Evolutionary conservation across 2,797 vertebrate species (phyloP).

Genomic region (Takifugu rubripes): DNA sequence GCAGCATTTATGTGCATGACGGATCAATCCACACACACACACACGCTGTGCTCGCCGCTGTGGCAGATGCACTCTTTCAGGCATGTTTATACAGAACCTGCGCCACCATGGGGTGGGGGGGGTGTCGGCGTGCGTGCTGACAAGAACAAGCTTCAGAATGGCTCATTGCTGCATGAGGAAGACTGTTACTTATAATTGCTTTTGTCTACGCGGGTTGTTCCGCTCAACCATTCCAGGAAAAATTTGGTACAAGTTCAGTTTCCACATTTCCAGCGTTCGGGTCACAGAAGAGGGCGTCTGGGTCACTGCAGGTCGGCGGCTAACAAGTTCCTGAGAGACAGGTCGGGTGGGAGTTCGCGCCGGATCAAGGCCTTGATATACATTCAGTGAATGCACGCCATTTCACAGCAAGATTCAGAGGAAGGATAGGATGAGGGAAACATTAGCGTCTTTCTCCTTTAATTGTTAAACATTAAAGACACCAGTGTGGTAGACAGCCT

Average conservation of each 20-base stretch:
- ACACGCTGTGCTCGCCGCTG: neutral
- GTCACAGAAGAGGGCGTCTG: conserved; percentile 36
- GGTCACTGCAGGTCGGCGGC: conserved; percentile 58
- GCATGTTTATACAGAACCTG: neutral
- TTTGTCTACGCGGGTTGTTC: neutral
- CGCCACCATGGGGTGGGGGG: too few species aligned
- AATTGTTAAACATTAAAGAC: too few species aligned
- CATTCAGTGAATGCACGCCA: too few species aligned
- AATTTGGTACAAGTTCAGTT: neutral
- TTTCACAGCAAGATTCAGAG: too few species aligned
- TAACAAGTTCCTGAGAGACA: conserved; percentile 72
- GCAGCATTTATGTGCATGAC: conserved; percentile 24
- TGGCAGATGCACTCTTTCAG: neutral
- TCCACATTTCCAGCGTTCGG: conserved; percentile 30
- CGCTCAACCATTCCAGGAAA: conserved; percentile 13
- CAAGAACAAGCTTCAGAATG: too few species aligned
- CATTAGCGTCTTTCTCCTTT: too few species aligned
- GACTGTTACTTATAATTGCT: too few species aligned
- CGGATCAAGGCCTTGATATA: conserved; percentile 5
- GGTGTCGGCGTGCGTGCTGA: too few species aligned
- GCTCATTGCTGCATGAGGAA: too few species aligned
- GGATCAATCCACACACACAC: conserved; percentile 33
- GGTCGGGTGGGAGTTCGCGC: conserved; percentile 41
- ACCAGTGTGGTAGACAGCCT: too few species aligned
- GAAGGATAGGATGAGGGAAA: too few species aligned